Evolutionary conservation across 2,888 invertebrate species (phyloP).

Genomic region (Hofmannophila pseudospretella): DNA sequence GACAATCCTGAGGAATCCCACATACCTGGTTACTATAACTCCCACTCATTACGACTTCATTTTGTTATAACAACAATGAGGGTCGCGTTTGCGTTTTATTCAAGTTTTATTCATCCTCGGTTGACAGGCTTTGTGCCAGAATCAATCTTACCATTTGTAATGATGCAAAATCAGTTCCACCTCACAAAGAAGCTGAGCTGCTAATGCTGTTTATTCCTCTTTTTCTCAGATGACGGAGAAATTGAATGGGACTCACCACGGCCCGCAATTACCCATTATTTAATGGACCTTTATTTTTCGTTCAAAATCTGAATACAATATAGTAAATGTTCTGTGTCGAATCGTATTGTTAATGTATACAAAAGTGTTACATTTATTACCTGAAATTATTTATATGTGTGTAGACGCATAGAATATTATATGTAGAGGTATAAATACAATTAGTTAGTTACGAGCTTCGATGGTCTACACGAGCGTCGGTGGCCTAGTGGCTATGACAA

Average conservation of each 20-base stretch:
- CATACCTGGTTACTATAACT: conserved; percentile 23
- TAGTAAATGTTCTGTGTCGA: conserved; percentile 9
- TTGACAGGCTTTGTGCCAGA: conserved; percentile 66
- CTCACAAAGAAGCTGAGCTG: conserved; percentile 55
- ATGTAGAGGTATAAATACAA: too few species aligned
- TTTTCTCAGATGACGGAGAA: conserved; percentile 35
- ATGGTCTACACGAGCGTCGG: too few species aligned
- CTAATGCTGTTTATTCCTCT: conserved; percentile 58
- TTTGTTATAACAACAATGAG: conserved; percentile 72
- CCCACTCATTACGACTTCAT: conserved; percentile 73
- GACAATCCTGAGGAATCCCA: neutral
- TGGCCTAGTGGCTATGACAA: too few species aligned
- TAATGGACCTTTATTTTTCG: conserved; percentile 7
- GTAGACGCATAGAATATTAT: too few species aligned
- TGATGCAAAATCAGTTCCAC: conserved; percentile 69
- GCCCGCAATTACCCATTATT: conserved; percentile 16
- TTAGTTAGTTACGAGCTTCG: too few species aligned
- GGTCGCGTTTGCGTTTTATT: conserved; percentile 36
- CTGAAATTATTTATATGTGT: too few species aligned
- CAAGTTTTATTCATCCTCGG: conserved; percentile 46
- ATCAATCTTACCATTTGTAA: conserved; percentile 67
- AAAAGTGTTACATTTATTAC: conserved; percentile 2
- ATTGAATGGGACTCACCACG: conserved; percentile 30
- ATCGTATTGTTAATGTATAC: conserved; percentile 7
- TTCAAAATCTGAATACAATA: conserved; percentile 7